A percentile compares a stretch with the other conserved stretches of the same genome.
These are phyloP conservation scores for Halcyon malimbica DNA, from an alignment of 2,113 vertebrate genomes.

Conservation along the genomic window DNA sequence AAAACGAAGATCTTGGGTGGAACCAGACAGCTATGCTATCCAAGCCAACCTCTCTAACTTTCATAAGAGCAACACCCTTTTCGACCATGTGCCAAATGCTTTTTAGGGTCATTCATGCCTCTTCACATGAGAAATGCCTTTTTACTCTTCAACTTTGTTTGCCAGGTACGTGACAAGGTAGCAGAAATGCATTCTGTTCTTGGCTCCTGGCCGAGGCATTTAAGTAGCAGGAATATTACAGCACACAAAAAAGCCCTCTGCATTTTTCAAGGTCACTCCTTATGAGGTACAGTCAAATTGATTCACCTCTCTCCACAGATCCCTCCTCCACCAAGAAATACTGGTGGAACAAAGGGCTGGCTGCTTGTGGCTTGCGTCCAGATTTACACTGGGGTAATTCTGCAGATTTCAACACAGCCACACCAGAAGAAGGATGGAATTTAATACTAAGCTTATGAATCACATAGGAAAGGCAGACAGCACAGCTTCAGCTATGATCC, in stretches of 20 bases:
- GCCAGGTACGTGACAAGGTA: background rate
- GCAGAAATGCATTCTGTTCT: background rate
- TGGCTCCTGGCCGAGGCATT: background rate
- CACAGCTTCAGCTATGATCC: background rate
- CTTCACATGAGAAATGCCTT: background rate
- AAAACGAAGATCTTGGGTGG: background rate
- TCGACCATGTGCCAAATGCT: background rate
- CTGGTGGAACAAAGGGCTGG: background rate
- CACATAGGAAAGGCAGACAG: conserved; percentile 41
- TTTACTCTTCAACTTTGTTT: background rate
- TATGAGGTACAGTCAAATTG: background rate
- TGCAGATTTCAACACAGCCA: conserved; percentile 57
- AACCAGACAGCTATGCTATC: background rate
- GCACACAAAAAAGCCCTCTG: background rate
- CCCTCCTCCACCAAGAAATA: conserved; percentile 4
- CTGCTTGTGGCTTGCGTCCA: background rate
- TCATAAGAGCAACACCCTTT: background rate
- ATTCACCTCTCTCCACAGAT: background rate
- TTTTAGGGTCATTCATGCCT: background rate
- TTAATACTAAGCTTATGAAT: conserved; percentile 50
- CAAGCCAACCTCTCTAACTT: background rate
- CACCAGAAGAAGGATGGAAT: conserved; percentile 45
- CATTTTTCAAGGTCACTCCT: conserved; percentile 40
- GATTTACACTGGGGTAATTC: conserved; percentile 38
- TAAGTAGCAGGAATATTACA: background rate